A percentile compares a stretch with the other conserved stretches of the same genome.
Conservation (phyloP, 2,797 vertebrate genomes). For the Poliocrania exsul region DNA sequence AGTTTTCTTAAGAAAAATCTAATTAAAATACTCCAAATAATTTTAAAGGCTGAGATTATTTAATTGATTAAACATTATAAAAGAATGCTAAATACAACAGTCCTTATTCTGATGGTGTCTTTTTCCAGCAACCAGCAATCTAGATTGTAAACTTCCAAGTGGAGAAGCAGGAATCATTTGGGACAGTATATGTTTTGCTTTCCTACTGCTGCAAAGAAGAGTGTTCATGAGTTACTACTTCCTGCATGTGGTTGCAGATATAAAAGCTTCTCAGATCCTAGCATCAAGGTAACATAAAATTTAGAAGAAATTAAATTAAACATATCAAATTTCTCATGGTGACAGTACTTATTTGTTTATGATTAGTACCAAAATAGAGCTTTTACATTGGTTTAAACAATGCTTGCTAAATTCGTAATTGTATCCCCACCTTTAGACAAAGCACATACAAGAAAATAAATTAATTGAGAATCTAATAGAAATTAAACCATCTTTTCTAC, state of each 20-base stretch:
- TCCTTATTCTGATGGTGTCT: not conserved
- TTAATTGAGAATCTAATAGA: not conserved
- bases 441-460: not conserved
- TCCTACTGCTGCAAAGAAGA: conserved; percentile 94
- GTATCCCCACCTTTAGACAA: not conserved
- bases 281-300: conserved; percentile 87
- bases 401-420: not conserved
- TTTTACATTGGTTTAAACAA: not conserved
- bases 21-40: not conserved
- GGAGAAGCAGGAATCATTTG: conserved; percentile 97
- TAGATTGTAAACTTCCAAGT: conserved; percentile 86
- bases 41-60: not conserved
- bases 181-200: conserved; percentile 99
- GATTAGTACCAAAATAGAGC: not conserved
- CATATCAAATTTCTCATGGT: not conserved
- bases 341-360: not conserved
- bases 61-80: not conserved
- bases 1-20: not conserved
- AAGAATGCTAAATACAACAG: not conserved
- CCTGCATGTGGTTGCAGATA: conserved; percentile 96
- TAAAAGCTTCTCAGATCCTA: conserved; percentile 95
- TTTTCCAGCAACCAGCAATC: conserved; percentile 65
- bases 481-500: not conserved
- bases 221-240: conserved; percentile 99
- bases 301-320: not conserved